These are phyloP conservation scores for Sinocyclocheilus maitianheensis DNA, from an alignment of 2,113 vertebrate genomes.

Conservation along the genomic window DNA sequence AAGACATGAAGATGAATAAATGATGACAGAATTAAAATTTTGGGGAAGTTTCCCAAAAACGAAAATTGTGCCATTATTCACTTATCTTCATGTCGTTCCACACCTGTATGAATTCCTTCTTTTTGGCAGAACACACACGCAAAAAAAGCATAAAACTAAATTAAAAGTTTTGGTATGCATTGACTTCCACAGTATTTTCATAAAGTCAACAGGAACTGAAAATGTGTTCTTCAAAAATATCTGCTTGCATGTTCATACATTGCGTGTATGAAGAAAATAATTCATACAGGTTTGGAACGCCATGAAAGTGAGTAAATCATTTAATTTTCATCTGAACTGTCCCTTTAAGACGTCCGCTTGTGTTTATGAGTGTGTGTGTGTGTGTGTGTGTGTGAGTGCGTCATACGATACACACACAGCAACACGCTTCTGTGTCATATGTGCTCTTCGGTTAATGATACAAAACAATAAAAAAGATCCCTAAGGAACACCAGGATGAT, in stretches of 20 bases:
- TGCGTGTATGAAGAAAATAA: neutral
- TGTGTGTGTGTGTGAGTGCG: neutral
- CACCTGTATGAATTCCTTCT: too few species aligned
- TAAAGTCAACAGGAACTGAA: neutral
- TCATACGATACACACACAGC: slow-evolving; percentile 35
- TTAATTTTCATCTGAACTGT: slow-evolving; percentile 46
- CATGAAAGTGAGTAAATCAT: neutral
- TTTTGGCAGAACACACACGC: too few species aligned
- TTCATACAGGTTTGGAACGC: neutral
- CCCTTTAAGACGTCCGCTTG: slow-evolving; percentile 33
- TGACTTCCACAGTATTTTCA: too few species aligned
- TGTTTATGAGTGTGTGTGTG: slow-evolving; percentile 8
- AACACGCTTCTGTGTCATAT: slow-evolving; percentile 73
- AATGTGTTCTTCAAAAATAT: neutral
- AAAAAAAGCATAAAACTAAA: too few species aligned
- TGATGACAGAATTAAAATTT: neutral
- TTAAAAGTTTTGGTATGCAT: too few species aligned
- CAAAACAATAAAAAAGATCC: slow-evolving; percentile 66
- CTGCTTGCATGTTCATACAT: neutral
- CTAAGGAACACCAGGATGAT: slow-evolving; percentile 33
- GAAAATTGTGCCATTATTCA: too few species aligned
- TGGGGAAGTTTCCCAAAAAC: too few species aligned
- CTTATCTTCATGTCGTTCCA: too few species aligned
- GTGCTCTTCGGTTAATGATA: slow-evolving; percentile 78
- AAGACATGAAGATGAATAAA: neutral